Evolutionary conservation across 2,888 invertebrate genomes (phyloP).

Genomic region (Balanococcus diminutus): DNA sequence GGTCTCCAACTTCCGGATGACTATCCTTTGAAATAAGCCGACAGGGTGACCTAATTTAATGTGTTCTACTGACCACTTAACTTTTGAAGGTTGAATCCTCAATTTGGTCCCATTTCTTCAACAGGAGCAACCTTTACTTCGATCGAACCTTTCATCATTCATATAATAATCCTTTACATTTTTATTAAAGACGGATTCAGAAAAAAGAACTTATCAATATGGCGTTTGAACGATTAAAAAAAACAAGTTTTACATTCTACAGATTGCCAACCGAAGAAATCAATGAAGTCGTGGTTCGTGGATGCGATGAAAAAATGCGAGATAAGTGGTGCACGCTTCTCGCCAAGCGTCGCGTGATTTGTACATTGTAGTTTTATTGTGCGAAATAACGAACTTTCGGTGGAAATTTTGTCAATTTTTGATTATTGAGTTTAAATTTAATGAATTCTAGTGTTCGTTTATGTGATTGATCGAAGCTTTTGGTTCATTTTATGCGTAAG

Average conservation of each 20-base stretch:
- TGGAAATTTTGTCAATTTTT: not conserved
- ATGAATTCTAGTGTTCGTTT: not conserved
- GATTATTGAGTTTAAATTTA: not conserved
- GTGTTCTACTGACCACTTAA: too few species aligned
- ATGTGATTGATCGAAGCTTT: not conserved
- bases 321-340: slow-evolving; percentile 2
- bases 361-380: not conserved
- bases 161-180: too few species aligned
- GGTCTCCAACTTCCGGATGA: too few species aligned
- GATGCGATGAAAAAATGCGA: not conserved
- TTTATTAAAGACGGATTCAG: not conserved
- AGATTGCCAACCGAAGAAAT: slow-evolving; percentile 22
- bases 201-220: not conserved
- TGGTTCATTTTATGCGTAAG: not conserved
- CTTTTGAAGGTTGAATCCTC: too few species aligned
- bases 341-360: not conserved
- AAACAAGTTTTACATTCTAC: slow-evolving; percentile 14
- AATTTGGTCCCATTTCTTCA: too few species aligned
- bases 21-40: too few species aligned
- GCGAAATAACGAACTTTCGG: not conserved
- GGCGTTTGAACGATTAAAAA: not conserved
- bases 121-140: too few species aligned
- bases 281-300: not conserved
- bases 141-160: too few species aligned
- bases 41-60: too few species aligned